Base-by-base conservation (phyloP, 2,797 vertebrate genomes). In the Oryzias sinensis region DNA sequence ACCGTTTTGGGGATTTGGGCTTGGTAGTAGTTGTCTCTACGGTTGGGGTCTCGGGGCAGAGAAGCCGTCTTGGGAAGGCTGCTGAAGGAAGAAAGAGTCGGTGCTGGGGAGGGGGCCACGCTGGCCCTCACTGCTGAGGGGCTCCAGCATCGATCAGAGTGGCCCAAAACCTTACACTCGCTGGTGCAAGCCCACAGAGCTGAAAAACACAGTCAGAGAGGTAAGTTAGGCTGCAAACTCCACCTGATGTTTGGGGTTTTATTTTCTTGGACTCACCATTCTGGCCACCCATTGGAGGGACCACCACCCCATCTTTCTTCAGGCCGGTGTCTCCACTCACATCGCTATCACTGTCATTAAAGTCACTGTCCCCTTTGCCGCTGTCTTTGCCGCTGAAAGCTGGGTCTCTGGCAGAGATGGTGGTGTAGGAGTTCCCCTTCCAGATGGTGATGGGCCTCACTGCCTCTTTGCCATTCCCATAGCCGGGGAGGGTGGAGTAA, bases 301-400 rank as follows among this genome's bases (percentile, higher is more conserved):
- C 79, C 14, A 62, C 68, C 0, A 18, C 64, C 0, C 93, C 92
- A 2, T 97, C 95, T 71, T 94, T 98, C 88, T 96, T 97, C 65
- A 94, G 79, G 27, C 94, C 94, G 0, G 82, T 79, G 59, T 97
- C 95, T 44, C 94, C 95, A 0, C 97, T 98, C 80, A 97, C 93
- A 66, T 99, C 96, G 0, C 96, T 98, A 76, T 98, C 97, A 0
- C 96, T 98, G 90, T 99, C 96, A 0, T 97, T 98, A 87, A 97
- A 99, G 89, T 98, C 97, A 1, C 97, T 99, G 89, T 99, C 97
- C 0, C 97, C 97, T 81, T 98, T 97, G 41, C 96, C 96, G 0
- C 97, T 98, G 86, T 98, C 96, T 81, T 98, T 98, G 59, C 96
- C 96, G 0, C 96, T 99, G 84, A 98, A 98, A 62, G 95, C 95